Evolutionary conservation across 2,888 invertebrate genomes (phyloP), one percentile per base, ranked within the genome.

Genomic region (Cheilosia grossa): DNA sequence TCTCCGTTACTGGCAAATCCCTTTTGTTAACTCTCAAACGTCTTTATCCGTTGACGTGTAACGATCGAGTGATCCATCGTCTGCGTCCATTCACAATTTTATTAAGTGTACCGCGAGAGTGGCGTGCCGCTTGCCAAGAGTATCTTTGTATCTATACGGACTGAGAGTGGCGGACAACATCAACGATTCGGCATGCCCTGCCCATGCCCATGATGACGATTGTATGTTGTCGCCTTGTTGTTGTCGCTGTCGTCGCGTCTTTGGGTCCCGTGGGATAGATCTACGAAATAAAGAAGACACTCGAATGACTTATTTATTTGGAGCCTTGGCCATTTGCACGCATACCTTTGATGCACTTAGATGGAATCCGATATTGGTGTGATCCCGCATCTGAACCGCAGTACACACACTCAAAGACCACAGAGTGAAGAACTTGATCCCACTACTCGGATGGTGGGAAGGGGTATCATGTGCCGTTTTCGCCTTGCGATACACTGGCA

Each of bases 21-120:
- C 37, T 72, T 70, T 27, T 44, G 24, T 37, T 30, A 27, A 33
- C 21, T 66, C 73, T 64, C 37, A 80, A 75, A 82, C 87, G 88
- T 89, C 89, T 88, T 88, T 79, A 88, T 88, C 82, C 86, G 78
- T 87, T 82, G 88, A 87, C 89, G 88, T 87, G 80, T 81, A 86
- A 78, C 87, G 86, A 87, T 83, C 85, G 87, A 89, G 88, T 89
- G 89, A 89, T 88, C 87, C 88, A 88, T 87, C 87, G 78, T 74
- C 73, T 64, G 66, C 66, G 78, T 83, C 85, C 78, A 87, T 83
- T 82, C 79, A 87, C 83, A 87, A 88, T 87, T 88, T 88, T 88
- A 85, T 85, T 85, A 85, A 85, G 75, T 74, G 83, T 66, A 70
- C 70, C 74, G 49, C 74, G 74, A 74, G 61, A 58, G 63, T 67